These are phyloP conservation scores for Harlomillsia oculata DNA, from an alignment of 1,140 invertebrate species.

Conservation along the genomic window DNA sequence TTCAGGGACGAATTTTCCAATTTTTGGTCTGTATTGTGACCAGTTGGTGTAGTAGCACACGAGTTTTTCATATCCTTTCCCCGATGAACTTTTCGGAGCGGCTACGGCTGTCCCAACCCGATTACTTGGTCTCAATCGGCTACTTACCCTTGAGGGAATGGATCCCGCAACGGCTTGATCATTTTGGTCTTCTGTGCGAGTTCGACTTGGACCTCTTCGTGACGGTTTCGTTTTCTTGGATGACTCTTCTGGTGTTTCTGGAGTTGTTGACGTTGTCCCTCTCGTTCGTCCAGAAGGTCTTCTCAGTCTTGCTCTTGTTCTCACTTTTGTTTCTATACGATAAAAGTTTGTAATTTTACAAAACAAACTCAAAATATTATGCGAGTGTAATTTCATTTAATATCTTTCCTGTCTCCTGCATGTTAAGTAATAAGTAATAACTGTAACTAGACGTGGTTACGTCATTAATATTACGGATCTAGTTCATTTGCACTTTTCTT, in stretches of 20 bases:
- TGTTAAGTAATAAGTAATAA: too few species aligned
- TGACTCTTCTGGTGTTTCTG: conserved; percentile 3
- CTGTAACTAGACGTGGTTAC: too few species aligned
- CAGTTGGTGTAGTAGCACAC: conserved; percentile 97
- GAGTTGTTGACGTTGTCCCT: conserved; percentile 1
- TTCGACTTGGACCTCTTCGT: not conserved
- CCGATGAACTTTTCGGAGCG: not conserved
- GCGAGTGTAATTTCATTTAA: too few species aligned
- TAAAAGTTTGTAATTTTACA: too few species aligned
- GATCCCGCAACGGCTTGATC: conserved; percentile 21
- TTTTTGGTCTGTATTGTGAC: conserved; percentile 88
- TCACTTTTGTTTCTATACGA: not conserved
- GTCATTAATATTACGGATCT: too few species aligned
- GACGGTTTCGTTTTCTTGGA: not conserved
- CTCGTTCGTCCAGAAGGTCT: conserved; percentile 1
- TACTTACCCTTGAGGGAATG: conserved; percentile 13
- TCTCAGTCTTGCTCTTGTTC: conserved; percentile 8
- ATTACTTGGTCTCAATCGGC: conserved; percentile 16
- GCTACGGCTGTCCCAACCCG: conserved; percentile 8
- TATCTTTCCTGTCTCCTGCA: too few species aligned
- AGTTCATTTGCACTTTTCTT: too few species aligned
- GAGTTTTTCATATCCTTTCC: conserved; percentile 40
- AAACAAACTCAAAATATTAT: too few species aligned
- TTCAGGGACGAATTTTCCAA: conserved; percentile 87
- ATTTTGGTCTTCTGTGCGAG: not conserved